Evolutionary conservation across 2,113 vertebrate genomes (phyloP).

Genomic region (Sceloporus undulatus): DNA sequence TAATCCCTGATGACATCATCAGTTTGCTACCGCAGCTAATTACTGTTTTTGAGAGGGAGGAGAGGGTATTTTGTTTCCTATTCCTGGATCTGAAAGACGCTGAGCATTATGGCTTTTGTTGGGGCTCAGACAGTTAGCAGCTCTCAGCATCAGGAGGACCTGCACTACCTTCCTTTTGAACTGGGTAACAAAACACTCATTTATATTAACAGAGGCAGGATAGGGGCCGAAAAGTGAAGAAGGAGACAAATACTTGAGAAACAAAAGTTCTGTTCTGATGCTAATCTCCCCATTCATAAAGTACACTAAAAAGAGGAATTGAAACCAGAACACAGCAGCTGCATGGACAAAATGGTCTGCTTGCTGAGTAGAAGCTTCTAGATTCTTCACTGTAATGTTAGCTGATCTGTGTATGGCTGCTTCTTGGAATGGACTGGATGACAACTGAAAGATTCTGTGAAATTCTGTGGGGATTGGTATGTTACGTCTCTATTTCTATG

Average conservation of each 20-base stretch:
- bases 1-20: constrained; percentile 68
- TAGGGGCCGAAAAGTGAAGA: constrained; percentile 49
- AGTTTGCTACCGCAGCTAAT: constrained; percentile 45
- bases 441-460: constrained; percentile 6
- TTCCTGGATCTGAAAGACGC: constrained; percentile 48
- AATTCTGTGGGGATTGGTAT: not conserved
- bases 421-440: constrained; percentile 61
- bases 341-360: constrained; percentile 59
- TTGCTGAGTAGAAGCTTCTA: constrained; percentile 64
- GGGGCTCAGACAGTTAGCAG: not conserved
- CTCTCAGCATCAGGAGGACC: constrained; percentile 24
- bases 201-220: constrained; percentile 57
- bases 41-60: constrained; percentile 28
- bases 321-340: constrained; percentile 65
- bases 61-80: constrained; percentile 50
- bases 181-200: constrained; percentile 53
- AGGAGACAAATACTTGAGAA: constrained; percentile 64
- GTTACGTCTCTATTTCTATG: not conserved
- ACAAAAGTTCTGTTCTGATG: constrained; percentile 71
- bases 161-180: constrained; percentile 31
- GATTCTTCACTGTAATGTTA: constrained; percentile 60
- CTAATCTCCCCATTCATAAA: constrained; percentile 66
- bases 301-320: constrained; percentile 61
- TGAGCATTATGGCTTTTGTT: constrained; percentile 3
- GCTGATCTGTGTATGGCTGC: constrained; percentile 47